Base-by-base conservation (phyloP, 1,140 invertebrate genomes). In the Copidosoma floridanum region DNA sequence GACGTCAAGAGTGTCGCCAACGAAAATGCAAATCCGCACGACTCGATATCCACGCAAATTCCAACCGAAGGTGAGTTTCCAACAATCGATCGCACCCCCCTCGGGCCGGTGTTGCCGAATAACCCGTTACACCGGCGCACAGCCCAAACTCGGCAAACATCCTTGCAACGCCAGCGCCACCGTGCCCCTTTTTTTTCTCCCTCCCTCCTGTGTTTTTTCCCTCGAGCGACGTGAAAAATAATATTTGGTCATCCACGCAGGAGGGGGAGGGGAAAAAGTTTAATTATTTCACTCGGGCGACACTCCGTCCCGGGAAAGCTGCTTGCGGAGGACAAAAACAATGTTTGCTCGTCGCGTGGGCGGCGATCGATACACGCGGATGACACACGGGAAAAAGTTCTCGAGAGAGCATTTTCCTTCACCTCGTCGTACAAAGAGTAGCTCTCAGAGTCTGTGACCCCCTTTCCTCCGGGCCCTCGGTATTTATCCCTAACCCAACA, bases 1-100 rank as follows among this genome's bases (percentile, higher is more conserved):
- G 92, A 94, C 81, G 89, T 92, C 57, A 93, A 93, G 81, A 89
- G 90, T 68, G 89, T 92, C 64, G 91, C 91, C 63, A 88, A 92
- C 71, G 89, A 91, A 78, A 76, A 77, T 66, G 86, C 89, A 75
- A 87, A 88, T 73, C 82, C 86, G 63, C 85, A 87, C 75, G 86
- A 88, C 77, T 83, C 86, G 57, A 82, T 88, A 76, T 88, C 87
- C 43, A 88, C 88, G 55, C 87, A 86, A 75, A 83, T 86, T 65
- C 88, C 88, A 23, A 89, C 88, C 23, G 88, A 89, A 84, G 88
- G 88, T 89, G 83, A 79, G 53, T 56, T 55, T 40, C 35, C n/a
- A 54, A 55, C 50, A 53, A 48, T 61, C 51, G 41, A 54, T 54
- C 38, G 20, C n/a, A n/a, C n/a, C n/a, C n/a, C n/a, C n/a, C n/a